These are phyloP conservation scores for Eupleurogrammus muticus DNA, from an alignment of 2,797 vertebrate species.

Conservation along the genomic window DNA sequence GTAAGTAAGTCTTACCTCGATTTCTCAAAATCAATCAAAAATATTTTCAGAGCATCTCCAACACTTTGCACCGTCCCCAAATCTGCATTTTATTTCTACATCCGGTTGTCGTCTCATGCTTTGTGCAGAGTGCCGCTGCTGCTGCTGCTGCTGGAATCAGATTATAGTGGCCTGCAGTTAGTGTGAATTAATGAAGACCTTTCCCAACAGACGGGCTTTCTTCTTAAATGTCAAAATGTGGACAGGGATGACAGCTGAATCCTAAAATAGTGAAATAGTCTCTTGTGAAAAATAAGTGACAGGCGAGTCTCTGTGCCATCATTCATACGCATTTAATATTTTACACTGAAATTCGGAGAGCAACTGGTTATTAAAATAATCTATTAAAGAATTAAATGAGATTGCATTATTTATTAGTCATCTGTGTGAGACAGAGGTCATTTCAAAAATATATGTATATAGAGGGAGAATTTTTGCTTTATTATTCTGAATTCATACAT, in stretches of 20 bases:
- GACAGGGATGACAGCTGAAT: slow-evolving; percentile 7
- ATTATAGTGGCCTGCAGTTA: slow-evolving; percentile 15
- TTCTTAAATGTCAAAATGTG: slow-evolving; percentile 52
- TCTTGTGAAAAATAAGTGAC: not conserved
- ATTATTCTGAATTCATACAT: not conserved
- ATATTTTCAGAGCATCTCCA: slow-evolving; percentile 4
- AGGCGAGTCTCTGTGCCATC: not conserved
- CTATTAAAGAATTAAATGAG: not conserved
- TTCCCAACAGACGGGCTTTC: slow-evolving; percentile 33
- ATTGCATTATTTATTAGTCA: not conserved
- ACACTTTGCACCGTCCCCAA: not conserved
- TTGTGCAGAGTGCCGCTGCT: not conserved
- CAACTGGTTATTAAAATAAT: not conserved
- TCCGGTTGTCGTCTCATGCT: not conserved
- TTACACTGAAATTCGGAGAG: not conserved
- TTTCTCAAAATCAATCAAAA: not conserved
- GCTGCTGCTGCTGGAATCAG: slow-evolving; percentile 15
- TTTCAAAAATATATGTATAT: not conserved
- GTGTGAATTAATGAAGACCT: slow-evolving; percentile 51
- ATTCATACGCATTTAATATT: not conserved
- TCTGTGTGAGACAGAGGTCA: not conserved
- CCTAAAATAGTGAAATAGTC: slow-evolving; percentile 16
- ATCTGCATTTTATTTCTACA: slow-evolving; percentile 23
- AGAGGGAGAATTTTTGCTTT: no score
- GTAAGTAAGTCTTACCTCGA: no score